Evolutionary conservation across 2,888 invertebrate species (phyloP).

Genomic region (Ornithoptera priamus): DNA sequence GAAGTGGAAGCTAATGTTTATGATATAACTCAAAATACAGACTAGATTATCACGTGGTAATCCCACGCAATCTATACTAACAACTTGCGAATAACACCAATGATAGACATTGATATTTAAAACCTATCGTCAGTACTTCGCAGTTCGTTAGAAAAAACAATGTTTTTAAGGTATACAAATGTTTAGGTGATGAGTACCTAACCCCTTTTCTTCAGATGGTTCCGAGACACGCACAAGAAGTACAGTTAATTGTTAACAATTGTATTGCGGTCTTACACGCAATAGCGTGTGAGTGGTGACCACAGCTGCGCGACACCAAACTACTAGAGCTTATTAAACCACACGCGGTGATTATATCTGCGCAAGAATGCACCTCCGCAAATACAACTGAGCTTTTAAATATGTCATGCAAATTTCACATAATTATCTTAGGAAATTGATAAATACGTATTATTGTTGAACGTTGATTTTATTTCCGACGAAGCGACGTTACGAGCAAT

Average conservation of each 20-base stretch:
- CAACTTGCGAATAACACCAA: slow-evolving; percentile 36
- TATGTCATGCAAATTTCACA: slow-evolving; percentile 35
- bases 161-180: neutral
- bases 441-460: neutral
- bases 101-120: neutral
- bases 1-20: slow-evolving; percentile 25
- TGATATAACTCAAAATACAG: slow-evolving; percentile 35
- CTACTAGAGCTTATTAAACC: slow-evolving; percentile 26
- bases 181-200: slow-evolving; percentile 42
- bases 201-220: slow-evolving; percentile 68
- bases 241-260: slow-evolving; percentile 74
- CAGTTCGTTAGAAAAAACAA: neutral
- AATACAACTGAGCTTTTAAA: slow-evolving; percentile 1
- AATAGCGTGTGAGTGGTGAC: slow-evolving; percentile 58
- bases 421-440: slow-evolving; percentile 9
- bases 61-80: slow-evolving; percentile 53
- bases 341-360: slow-evolving; percentile 12
- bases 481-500: no score
- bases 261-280: slow-evolving; percentile 73
- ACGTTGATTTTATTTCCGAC: no score
- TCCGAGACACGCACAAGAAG: slow-evolving; percentile 73
- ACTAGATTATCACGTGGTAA: slow-evolving; percentile 50
- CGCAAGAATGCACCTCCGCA: neutral
- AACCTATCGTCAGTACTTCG: neutral
- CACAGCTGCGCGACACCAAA: slow-evolving; percentile 47